Base-by-base conservation (phyloP, 1,140 invertebrate species). In the Drosophila tsacasi region DNA sequence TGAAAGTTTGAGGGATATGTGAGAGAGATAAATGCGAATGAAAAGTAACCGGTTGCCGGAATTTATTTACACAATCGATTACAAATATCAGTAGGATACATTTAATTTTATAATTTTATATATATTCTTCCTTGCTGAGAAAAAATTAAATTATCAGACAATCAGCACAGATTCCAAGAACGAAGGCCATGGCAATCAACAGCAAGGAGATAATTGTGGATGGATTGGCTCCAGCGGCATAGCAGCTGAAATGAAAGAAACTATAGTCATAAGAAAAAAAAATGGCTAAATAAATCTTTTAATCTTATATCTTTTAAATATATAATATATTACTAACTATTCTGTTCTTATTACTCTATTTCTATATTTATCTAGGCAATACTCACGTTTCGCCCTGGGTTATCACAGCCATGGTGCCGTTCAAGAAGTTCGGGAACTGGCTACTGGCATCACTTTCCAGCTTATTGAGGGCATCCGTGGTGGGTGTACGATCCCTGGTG, bases 301-400 rank as follows among this genome's bases (percentile, higher is more conserved):
- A n/a, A n/a, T n/a, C n/a, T n/a, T n/a, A n/a, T n/a, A n/a, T n/a
- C n/a, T n/a, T n/a, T n/a, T n/a, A n/a, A n/a, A n/a, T n/a, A n/a
- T n/a, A n/a, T n/a, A n/a, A n/a, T n/a, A 30, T 30, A 30, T 30
- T 30, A 30, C 27, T 30, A 8, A 30, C 17, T 47, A 17, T 10
- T 49, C 1, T 27, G n/a, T 6, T 50, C 2, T 27, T n/a, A 13
- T 12, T 35, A 8, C 32, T 35, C 3, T 35, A 35, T 35, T 52
- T 15, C 49, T 21, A 21, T 8, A 30, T 0, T 40, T 10, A 54
- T 25, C 2, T 35, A 6, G 30, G 10, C 9, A 13, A 5, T 10
- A 91, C 90, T 79, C 52, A 92, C 90, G 68, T 77, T 25, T 30
- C 47, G 4, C 76, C 86, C 40, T 91, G 90, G 6, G 74, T 90